Conservation (phyloP, 2,888 invertebrate genomes). For the Apamea monoglypha region DNA sequence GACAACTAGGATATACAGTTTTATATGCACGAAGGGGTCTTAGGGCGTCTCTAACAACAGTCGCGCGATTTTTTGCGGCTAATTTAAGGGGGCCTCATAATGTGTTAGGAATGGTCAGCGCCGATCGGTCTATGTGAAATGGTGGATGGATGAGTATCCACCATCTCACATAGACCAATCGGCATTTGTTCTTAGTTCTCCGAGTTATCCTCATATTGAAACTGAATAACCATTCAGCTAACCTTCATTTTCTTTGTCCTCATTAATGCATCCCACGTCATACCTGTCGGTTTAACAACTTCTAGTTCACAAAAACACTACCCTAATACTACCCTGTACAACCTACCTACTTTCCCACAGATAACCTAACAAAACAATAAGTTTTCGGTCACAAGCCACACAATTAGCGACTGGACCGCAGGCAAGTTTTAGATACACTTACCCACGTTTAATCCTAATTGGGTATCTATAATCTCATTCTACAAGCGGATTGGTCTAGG, state of each 20-base stretch:
- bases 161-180: too few relatives aligned
- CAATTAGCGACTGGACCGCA: slow-evolving; percentile 43
- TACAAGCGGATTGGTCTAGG: not conserved
- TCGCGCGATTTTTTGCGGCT: not conserved
- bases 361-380: slow-evolving; percentile 31
- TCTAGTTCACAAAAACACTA: not conserved
- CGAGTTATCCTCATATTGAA: not conserved
- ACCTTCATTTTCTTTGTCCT: not conserved
- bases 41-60: too few relatives aligned
- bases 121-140: too few relatives aligned
- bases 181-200: not conserved
- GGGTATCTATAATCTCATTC: slow-evolving; percentile 27
- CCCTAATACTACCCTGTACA: not conserved
- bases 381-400: slow-evolving; percentile 36
- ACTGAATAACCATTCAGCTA: too few relatives aligned
- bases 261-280: slow-evolving; percentile 8
- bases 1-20: not conserved
- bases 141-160: too few relatives aligned
- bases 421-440: slow-evolving; percentile 51
- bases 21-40: not conserved
- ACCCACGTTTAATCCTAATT: slow-evolving; percentile 35
- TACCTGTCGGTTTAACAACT: not conserved
- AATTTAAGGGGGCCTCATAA: not conserved
- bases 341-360: not conserved
- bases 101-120: not conserved